A percentile compares a stretch with the other conserved stretches of the same genome.
These are phyloP conservation scores for Phylloscopus trochilus DNA, from an alignment of 2,113 vertebrate species.

Conservation along the genomic window DNA sequence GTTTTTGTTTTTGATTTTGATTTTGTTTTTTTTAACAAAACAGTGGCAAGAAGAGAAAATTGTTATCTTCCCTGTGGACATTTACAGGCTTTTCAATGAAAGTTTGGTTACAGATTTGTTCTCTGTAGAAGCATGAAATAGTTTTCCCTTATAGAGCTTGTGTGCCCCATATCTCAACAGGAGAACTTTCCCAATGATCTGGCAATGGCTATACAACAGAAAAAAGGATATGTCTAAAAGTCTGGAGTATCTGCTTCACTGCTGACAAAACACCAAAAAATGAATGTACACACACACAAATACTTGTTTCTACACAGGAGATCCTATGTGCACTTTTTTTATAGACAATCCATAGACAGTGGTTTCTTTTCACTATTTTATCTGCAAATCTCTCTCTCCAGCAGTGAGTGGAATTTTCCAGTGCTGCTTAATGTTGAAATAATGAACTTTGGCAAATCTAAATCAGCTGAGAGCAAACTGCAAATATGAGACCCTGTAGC, in stretches of 20 bases:
- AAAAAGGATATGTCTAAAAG: slow-evolving; percentile 28
- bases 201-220: slow-evolving; percentile 24
- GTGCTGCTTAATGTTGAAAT: slow-evolving; percentile 45
- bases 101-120: slow-evolving; percentile 64
- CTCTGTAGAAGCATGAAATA: slow-evolving; percentile 55
- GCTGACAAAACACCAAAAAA: neutral
- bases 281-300: neutral
- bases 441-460: slow-evolving; percentile 56
- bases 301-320: neutral
- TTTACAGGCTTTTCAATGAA: slow-evolving; percentile 61
- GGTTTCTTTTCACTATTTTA: neutral
- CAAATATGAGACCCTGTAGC: neutral
- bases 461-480: slow-evolving; percentile 26
- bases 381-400: neutral
- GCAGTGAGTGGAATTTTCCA: slow-evolving; percentile 52
- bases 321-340: neutral
- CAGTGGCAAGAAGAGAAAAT: slow-evolving; percentile 68
- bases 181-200: slow-evolving; percentile 44
- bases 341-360: neutral
- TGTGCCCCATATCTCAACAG: slow-evolving; percentile 3
- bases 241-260: neutral
- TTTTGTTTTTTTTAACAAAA: slow-evolving; percentile 70
- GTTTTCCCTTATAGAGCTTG: slow-evolving; percentile 30
- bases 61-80: slow-evolving; percentile 73
- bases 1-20: too few relatives aligned